phyloP scores from a whole-genome alignment of 2,113 vertebrate genomes.

The Megaceryle maxima region DNA sequence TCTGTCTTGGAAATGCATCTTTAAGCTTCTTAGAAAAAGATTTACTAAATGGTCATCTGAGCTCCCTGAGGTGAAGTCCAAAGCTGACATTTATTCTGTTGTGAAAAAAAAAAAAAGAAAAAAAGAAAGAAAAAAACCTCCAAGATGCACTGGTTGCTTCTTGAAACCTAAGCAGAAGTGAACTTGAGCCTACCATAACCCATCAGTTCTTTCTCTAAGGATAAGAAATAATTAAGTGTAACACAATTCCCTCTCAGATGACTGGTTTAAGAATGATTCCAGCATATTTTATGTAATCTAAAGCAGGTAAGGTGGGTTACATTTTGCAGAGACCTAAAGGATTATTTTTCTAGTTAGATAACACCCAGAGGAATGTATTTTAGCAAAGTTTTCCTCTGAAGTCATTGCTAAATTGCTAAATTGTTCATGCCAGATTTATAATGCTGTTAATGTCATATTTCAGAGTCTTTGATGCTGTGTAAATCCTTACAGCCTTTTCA shows the following conservation, averaged over 20 bases:
- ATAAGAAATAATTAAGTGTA: slow-evolving; percentile 15
- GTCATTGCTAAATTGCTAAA: slow-evolving; percentile 55
- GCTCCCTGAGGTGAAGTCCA: not conserved
- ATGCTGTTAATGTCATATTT: slow-evolving; percentile 44
- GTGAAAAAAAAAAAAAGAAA: not conserved
- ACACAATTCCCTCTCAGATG: not conserved
- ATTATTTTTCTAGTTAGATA: slow-evolving; percentile 54
- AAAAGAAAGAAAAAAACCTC: not conserved
- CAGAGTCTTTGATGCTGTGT: slow-evolving; percentile 27
- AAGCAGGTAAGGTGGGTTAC: not conserved
- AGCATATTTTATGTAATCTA: slow-evolving; percentile 26
- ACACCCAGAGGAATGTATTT: slow-evolving; percentile 30
- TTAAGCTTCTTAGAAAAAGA: not conserved
- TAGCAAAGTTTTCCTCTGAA: slow-evolving; percentile 49
- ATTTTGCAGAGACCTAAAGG: slow-evolving; percentile 26
- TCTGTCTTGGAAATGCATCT: not conserved
- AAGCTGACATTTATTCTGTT: not conserved
- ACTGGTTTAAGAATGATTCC: slow-evolving; percentile 7
- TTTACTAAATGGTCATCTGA: not conserved
- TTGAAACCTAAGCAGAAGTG: not conserved
- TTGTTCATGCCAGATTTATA: slow-evolving; percentile 53
- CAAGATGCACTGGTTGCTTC: not conserved
- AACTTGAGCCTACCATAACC: not conserved
- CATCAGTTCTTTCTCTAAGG: not conserved
- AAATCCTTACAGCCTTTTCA: slow-evolving; percentile 25